Evolutionary conservation across 35 echinoderm and acorn worm genomes (phyloP).

Genomic region (Patiria miniata): DNA sequence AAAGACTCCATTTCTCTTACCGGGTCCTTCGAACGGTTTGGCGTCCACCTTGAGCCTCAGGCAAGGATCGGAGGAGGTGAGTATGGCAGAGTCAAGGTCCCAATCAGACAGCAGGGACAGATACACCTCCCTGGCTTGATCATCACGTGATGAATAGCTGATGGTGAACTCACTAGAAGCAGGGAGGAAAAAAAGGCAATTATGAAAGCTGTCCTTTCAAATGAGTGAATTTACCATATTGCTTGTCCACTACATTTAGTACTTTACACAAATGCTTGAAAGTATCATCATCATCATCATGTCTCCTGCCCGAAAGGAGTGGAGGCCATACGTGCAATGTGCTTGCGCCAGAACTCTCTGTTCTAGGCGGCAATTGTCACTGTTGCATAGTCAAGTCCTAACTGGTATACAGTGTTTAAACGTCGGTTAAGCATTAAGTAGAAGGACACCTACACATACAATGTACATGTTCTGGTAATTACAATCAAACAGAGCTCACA

Average conservation of each 20-base stretch:
- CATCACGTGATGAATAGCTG: constrained; percentile 89
- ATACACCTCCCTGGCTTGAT: constrained; percentile 86
- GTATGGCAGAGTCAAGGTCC: constrained; percentile 96
- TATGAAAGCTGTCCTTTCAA: neutral
- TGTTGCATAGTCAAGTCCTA: too few relatives aligned
- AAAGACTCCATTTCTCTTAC: constrained; percentile 27
- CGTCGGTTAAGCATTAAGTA: too few relatives aligned
- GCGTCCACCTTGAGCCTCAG: constrained; percentile 96
- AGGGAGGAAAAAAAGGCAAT: neutral
- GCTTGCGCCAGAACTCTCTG: too few relatives aligned
- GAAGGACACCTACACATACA: too few relatives aligned
- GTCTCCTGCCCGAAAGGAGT: too few relatives aligned
- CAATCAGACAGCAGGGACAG: constrained; percentile 94
- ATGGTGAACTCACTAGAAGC: constrained; percentile 90
- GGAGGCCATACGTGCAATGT: too few relatives aligned
- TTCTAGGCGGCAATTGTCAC: too few relatives aligned
- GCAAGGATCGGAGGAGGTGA: constrained; percentile 90
- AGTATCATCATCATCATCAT: neutral
- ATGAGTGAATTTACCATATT: neutral
- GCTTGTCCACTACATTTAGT: neutral
- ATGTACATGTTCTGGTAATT: too few relatives aligned
- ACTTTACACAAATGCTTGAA: too few relatives aligned
- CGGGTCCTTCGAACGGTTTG: constrained; percentile 98
- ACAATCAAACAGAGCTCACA: too few relatives aligned
- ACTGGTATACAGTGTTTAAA: too few relatives aligned